Percentiles rank a stretch among this genome's conserved stretches.
Evolutionary conservation across 2,797 vertebrate species (phyloP).

Genomic region (Poecile montanus): DNA sequence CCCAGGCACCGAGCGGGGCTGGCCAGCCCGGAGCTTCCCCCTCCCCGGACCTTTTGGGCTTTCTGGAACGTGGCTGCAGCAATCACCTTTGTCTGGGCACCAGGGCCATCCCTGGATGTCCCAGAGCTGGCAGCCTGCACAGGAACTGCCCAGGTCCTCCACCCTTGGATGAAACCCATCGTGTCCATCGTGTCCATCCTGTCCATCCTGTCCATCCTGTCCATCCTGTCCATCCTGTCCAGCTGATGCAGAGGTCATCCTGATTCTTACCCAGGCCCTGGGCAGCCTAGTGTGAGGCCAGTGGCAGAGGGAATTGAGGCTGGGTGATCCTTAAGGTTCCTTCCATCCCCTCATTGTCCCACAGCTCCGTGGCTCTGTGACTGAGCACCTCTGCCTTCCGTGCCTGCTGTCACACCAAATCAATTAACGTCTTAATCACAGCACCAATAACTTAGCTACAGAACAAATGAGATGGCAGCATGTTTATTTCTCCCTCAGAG

Average conservation of each 20-base stretch:
- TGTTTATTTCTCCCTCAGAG: not conserved
- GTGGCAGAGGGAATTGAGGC: not conserved
- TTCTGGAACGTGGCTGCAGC: not conserved
- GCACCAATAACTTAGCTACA: not conserved
- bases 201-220: not conserved
- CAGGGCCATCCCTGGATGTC: not conserved
- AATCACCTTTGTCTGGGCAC: not conserved
- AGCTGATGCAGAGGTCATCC: not conserved
- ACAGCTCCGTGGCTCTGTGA: not conserved
- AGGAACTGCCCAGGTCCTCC: not conserved
- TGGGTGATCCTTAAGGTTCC: not conserved
- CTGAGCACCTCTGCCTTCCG: not conserved
- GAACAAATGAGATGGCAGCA: not conserved
- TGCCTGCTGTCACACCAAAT: not conserved
- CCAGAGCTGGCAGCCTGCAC: not conserved
- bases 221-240: not conserved
- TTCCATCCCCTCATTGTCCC: not conserved
- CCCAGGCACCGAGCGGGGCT: no score
- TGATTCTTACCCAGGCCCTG: not conserved
- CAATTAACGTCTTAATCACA: not conserved
- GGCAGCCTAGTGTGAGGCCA: not conserved
- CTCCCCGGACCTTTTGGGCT: no score
- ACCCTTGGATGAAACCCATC: not conserved
- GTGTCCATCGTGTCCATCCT: rapidly evolving
- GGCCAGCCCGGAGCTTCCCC: not conserved